phyloP scores from a whole-genome alignment of 2,113 vertebrate genomes.

The Catharus fuscescens region DNA sequence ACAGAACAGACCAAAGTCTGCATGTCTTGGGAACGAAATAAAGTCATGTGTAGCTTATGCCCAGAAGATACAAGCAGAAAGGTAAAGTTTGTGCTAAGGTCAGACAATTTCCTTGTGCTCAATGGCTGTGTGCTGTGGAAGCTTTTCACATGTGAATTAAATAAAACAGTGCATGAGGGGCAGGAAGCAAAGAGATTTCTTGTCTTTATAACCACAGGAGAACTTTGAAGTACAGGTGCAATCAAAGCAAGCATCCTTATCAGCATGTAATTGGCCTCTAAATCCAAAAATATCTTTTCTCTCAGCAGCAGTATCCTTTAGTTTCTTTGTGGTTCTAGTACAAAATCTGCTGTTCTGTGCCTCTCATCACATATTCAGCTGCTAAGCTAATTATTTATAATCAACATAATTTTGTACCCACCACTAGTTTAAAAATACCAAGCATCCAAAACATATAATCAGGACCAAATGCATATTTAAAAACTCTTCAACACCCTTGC shows the following conservation, averaged over 20 bases:
- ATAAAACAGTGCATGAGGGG: background rate
- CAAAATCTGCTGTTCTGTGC: background rate
- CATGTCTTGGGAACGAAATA: background rate
- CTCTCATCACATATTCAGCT: background rate
- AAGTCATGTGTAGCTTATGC: background rate
- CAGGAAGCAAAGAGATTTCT: background rate
- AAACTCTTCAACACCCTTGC: background rate
- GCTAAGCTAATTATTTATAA: background rate
- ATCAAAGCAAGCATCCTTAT: background rate
- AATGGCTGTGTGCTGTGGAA: background rate
- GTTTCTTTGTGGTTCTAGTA: background rate
- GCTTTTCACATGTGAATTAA: background rate
- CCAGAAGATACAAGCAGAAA: background rate
- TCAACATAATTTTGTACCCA: background rate
- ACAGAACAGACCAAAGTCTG: background rate
- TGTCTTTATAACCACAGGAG: background rate
- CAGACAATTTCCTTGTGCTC: background rate
- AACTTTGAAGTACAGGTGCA: background rate
- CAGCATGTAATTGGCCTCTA: background rate
- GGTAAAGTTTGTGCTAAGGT: background rate
- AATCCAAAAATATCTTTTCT: background rate
- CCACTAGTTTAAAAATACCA: slow-evolving; percentile 1
- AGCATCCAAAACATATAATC: background rate
- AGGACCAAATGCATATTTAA: background rate
- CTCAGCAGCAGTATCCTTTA: background rate